Evolutionary conservation across 1,140 invertebrate genomes (phyloP).

Genomic region (Bombus consobrinus): DNA sequence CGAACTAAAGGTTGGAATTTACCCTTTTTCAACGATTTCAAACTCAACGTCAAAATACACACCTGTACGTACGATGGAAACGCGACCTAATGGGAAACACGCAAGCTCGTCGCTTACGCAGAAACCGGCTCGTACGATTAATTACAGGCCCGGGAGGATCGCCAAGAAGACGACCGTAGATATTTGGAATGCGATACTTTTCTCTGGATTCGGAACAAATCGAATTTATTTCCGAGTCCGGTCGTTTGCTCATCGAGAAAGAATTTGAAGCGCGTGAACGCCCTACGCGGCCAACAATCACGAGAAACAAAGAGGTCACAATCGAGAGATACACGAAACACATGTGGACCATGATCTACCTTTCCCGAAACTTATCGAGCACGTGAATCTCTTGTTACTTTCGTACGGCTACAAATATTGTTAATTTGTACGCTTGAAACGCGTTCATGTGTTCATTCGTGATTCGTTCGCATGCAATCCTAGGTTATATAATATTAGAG

Average conservation of each 20-base stretch:
- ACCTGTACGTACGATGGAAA: neutral
- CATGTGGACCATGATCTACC: too few relatives aligned
- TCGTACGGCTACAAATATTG: neutral
- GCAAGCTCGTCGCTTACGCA: neutral
- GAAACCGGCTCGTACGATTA: slow-evolving; percentile 5
- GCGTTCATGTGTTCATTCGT: neutral
- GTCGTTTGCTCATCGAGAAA: too few relatives aligned
- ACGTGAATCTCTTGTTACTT: neutral
- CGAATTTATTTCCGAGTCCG: neutral
- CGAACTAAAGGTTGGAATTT: neutral
- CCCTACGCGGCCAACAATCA: neutral
- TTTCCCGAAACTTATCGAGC: too few relatives aligned
- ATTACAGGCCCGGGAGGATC: neutral
- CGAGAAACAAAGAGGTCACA: neutral
- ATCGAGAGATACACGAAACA: slow-evolving; percentile 13
- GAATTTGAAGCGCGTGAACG: neutral
- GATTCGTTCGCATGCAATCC: slow-evolving; percentile 9
- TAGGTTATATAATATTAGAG: slow-evolving; percentile 11
- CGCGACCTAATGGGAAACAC: neutral
- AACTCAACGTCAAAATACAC: neutral
- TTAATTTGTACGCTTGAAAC: slow-evolving; percentile 19
- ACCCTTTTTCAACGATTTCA: neutral
- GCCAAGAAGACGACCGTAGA: neutral
- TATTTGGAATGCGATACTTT: slow-evolving; percentile 17
- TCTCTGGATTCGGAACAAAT: neutral